Conservation (phyloP, 2,113 vertebrate species). For the Burhinus oedicnemus region DNA sequence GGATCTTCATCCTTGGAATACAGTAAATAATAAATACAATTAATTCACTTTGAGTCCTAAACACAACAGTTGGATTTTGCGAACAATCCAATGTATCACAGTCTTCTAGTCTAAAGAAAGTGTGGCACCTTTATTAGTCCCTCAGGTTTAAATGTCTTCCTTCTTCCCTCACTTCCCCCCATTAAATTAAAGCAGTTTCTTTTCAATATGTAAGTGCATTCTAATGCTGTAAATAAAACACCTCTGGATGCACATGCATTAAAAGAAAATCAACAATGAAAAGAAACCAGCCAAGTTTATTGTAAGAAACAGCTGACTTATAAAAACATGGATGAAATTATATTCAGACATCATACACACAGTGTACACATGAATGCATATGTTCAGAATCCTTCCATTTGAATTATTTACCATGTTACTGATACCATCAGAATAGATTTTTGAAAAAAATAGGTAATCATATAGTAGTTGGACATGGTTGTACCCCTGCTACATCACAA, state of each 20-base stretch:
- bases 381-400: background rate
- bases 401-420: background rate
- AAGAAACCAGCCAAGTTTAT: background rate
- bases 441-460: background rate
- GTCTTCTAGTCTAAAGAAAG: background rate
- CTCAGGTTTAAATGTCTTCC: background rate
- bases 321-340: background rate
- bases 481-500: background rate
- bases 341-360: background rate
- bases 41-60: background rate
- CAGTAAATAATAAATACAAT: background rate
- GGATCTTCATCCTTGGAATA: background rate
- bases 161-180: background rate
- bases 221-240: background rate
- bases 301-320: background rate
- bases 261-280: background rate
- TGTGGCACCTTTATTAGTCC: background rate
- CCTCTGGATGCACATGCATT: background rate
- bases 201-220: background rate
- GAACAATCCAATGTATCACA: background rate
- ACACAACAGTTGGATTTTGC: background rate
- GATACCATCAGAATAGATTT: background rate
- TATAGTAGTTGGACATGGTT: background rate
- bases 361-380: background rate
- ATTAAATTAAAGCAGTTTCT: constrained; percentile 7